Evolutionary conservation across 2,113 vertebrate genomes (phyloP), one percentile per base, ranked within the genome.

Genomic region (Fulica atra): DNA sequence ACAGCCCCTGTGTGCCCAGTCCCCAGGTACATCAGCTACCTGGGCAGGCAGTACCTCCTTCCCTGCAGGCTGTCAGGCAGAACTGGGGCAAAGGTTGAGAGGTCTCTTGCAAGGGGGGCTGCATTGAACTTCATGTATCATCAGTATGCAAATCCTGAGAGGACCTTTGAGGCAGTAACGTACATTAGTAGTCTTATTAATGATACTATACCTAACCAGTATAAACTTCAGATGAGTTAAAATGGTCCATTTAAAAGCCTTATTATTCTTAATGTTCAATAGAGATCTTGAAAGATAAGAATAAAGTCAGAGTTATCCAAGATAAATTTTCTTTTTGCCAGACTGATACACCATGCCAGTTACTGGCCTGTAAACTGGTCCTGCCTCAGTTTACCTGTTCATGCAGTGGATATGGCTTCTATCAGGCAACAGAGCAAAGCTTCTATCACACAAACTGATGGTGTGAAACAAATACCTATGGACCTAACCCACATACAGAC

Each of bases 1-100:
- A 44, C 8, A 29, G 29, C 33, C 53, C 25, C 4, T 2, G 2
- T 42, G 11, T 56, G 44, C 31, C 53, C 48, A 9, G 25, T 29
- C 76, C 23, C 46, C 48, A 56, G 36, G 14, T 28, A 17, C 12
- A 5, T 13, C 61, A 54, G 24, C n/a, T 65, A 10, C 29, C 54
- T 1, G 2, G 31, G 23, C 54, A 61, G 65, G 33, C 19, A 53
- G 19, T 40, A 28, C n/a, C 23, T 40, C 38, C 23, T 40, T 54
- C 42, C 53, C 19, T 24, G 4, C 17, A 68, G 42, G 15, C 10
- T 64, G 35, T 60, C 73, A 77, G 59, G 19, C 35, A 72, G 38
- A 73, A 25, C 9, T 6, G 2, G n/a, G 15, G 17, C 38, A 53
- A 13, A 66, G 5, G 53, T 4, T 79, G 20, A 0, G 0, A 59